Percentiles rank a stretch among this genome's conserved stretches.
These are phyloP conservation scores for Callipepla californica DNA, from an alignment of 2,113 vertebrate genomes.

Conservation along the genomic window DNA sequence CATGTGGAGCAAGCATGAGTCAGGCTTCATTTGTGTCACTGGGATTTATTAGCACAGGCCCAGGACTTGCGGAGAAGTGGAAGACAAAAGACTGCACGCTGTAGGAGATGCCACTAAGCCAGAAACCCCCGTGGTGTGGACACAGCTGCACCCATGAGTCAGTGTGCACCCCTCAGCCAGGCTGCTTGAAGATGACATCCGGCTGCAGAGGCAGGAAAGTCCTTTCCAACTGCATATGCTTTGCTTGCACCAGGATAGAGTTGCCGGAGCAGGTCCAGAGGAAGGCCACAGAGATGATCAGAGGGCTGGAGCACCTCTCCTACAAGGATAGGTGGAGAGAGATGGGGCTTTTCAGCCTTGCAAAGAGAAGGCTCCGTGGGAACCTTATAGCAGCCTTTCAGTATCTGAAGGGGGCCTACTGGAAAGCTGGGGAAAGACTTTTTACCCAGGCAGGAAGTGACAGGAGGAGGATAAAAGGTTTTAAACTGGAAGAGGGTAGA, in stretches of 20 bases:
- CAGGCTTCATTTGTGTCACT: not conserved
- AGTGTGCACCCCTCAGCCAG: not conserved
- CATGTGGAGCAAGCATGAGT: not conserved
- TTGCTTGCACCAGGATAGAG: not conserved
- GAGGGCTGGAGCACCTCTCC: no score
- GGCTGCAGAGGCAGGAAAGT: not conserved
- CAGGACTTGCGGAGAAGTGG: not conserved
- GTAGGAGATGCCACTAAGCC: not conserved
- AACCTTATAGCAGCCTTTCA: no score
- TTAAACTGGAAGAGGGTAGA: no score
- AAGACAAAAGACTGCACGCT: not conserved
- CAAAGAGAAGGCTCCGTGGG: no score
- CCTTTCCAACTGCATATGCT: not conserved
- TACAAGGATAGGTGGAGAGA: no score
- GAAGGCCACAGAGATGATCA: no score
- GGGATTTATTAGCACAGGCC: not conserved
- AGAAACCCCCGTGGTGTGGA: slow-evolving; percentile 17
- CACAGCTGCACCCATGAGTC: not conserved
- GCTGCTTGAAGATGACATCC: not conserved
- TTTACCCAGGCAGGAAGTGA: no score
- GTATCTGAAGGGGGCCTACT: no score
- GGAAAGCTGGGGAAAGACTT: no score
- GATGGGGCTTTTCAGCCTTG: no score
- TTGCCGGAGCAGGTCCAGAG: no score
- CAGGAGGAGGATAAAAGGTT: no score